Base-by-base conservation (phyloP, 2,797 vertebrate genomes). In the Agapornis canus region DNA sequence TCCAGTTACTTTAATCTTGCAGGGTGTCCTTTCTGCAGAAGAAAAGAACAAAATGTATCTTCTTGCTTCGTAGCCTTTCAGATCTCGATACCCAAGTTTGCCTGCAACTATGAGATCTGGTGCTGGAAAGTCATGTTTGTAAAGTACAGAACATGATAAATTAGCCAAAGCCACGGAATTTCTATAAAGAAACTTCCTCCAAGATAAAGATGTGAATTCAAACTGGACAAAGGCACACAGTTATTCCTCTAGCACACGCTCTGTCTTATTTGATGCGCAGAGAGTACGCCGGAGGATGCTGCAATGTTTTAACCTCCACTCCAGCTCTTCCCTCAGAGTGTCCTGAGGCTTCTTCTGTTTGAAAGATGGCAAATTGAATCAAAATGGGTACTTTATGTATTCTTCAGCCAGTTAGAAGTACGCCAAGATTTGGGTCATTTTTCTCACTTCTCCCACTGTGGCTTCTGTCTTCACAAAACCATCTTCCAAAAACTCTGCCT, bases 1-100 rank as follows among this genome's bases (percentile, higher is more conserved):
- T 90, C 90, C 94, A 95, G 95, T 97, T 96, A 96, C 92, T 96
- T 96, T 97, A 92, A 97, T 97, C 91, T 97, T 92, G 71, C 6
- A 61, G 87, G 79, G 79, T 90, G 94, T 97, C 94, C 95, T 97
- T 96, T 94, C 85, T 81, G 76, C 76, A 68, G 94, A 95, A 93
- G 60, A 59, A 94, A 95, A 93, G 88, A 92, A 96, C 92, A 93
- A 65, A 95, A 95, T 73, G 63, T 76, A 43, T 89, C 93, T 92
- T 83, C 78, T 78, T 91, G 64, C 77, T 75, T 90, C 42, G 76
- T 60, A 85, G 83, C 64, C 65, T 64, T 95, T 86, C 68, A 69
- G 70, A 92, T 92, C 35, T 20, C 48, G 64, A 85, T 71, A 65
- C 70, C 63, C 56, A 65, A 82, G 56, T 85, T 94, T 69, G 68